Conservation (phyloP, 2,888 invertebrate genomes). For the Acrocera orbiculus region DNA sequence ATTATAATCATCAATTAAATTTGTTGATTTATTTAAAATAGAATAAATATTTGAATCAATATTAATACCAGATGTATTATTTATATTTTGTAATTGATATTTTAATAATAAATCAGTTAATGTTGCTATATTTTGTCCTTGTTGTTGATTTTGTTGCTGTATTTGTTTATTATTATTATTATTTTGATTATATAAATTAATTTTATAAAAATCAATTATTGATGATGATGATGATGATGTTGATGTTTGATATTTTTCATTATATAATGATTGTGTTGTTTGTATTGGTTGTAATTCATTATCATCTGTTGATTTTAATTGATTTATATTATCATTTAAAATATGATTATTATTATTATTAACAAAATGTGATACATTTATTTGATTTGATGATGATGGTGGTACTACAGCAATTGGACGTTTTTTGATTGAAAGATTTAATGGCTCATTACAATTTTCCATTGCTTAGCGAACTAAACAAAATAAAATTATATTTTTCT, state of each 20-base stretch:
- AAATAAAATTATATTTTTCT: slow-evolving; percentile 3
- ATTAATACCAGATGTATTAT: slow-evolving; percentile 8
- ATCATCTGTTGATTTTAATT: not conserved
- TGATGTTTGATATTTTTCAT: not conserved
- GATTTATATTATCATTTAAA: slow-evolving; percentile 5
- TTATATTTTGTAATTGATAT: too few species aligned
- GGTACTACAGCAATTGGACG: slow-evolving; percentile 37
- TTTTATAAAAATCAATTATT: not conserved
- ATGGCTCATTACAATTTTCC: slow-evolving; percentile 26
- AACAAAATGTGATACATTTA: slow-evolving; percentile 2
- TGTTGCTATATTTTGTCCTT: too few species aligned
- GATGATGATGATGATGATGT: not conserved
- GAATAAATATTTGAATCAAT: not conserved
- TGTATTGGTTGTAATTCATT: not conserved
- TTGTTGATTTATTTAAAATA: slow-evolving; percentile 9
- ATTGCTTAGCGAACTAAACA: slow-evolving; percentile 9
- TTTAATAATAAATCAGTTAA: too few species aligned
- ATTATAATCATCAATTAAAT: too few species aligned
- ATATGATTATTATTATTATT: slow-evolving; percentile 5
- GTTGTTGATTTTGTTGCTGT: slow-evolving; percentile 7
- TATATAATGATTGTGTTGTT: not conserved
- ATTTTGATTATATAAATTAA: not conserved
- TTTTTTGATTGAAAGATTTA: slow-evolving; percentile 34
- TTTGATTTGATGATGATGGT: slow-evolving; percentile 25
- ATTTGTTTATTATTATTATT: slow-evolving; percentile 6